Conservation (phyloP, 2,888 invertebrate species). For the Alentia gelatinosa region DNA sequence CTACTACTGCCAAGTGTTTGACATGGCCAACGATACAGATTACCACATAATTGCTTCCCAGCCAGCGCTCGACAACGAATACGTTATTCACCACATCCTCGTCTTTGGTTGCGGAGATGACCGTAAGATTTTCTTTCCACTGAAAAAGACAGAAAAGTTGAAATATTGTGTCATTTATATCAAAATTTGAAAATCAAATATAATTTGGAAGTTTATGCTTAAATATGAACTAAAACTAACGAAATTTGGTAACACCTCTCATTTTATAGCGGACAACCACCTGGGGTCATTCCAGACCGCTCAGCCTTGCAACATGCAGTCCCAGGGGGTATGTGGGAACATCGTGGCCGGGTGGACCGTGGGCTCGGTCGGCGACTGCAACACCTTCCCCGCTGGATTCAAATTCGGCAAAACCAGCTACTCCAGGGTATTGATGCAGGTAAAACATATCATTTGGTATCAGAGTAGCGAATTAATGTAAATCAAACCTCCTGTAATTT, state of each 20-base stretch:
- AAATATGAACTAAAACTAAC: too few relatives aligned
- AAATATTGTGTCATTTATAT: too few relatives aligned
- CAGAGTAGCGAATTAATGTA: too few relatives aligned
- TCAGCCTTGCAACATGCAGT: neutral
- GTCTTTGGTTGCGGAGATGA: constrained; percentile 58
- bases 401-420: neutral
- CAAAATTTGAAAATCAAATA: too few relatives aligned
- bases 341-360: neutral
- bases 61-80: constrained; percentile 58
- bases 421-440: neutral
- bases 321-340: neutral
- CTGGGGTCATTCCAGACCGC: neutral
- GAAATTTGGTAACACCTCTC: too few relatives aligned
- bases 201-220: too few relatives aligned
- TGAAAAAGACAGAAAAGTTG: too few relatives aligned
- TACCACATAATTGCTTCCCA: constrained; percentile 57
- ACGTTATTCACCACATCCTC: constrained; percentile 59
- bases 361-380: constrained; percentile 25
- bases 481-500: too few relatives aligned
- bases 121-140: neutral
- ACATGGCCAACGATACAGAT: constrained; percentile 56
- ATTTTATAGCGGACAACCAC: neutral
- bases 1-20: constrained; percentile 59
- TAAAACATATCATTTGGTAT: too few relatives aligned
- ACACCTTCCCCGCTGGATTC: neutral